phyloP scores from a whole-genome alignment of 1,140 invertebrate genomes.

The Xylocopa sonorina region DNA sequence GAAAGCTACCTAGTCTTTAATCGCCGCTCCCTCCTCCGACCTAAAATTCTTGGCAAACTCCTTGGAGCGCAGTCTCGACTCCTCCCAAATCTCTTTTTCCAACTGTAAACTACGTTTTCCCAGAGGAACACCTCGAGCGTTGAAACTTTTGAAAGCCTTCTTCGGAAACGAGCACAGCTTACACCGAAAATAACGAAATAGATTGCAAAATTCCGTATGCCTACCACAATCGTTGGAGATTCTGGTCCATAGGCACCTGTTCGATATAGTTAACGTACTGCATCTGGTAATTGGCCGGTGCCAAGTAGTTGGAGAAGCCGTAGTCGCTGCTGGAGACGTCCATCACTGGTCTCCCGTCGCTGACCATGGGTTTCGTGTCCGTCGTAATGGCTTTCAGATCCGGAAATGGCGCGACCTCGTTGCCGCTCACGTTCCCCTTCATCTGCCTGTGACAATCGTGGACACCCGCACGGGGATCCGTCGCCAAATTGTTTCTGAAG shows the following conservation, averaged over 20 bases:
- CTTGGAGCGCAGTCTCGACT: background rate
- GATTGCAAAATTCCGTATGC: background rate
- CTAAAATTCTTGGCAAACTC: background rate
- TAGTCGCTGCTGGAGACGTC: slow-evolving; percentile 70
- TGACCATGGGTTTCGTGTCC: slow-evolving; percentile 60
- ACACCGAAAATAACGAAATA: background rate
- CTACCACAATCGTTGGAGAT: slow-evolving; percentile 78
- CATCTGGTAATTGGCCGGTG: slow-evolving; percentile 75
- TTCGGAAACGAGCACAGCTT: background rate
- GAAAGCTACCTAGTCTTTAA: too few relatives aligned
- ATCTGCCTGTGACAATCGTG: slow-evolving; percentile 54
- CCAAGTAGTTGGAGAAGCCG: slow-evolving; percentile 72
- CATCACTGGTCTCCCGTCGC: slow-evolving; percentile 67
- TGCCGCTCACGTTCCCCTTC: slow-evolving; percentile 48
- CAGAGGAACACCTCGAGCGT: too few relatives aligned
- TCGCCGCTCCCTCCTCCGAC: too few relatives aligned
- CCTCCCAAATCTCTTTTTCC: rapidly evolving
- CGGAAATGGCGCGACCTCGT: slow-evolving; percentile 65
- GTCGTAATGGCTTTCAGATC: slow-evolving; percentile 62
- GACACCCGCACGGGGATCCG: slow-evolving; percentile 31
- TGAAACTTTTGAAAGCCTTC: background rate
- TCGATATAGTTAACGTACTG: slow-evolving; percentile 79
- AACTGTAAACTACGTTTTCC: too few relatives aligned
- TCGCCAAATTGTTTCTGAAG: slow-evolving; percentile 58
- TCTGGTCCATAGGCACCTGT: slow-evolving; percentile 74